These are phyloP conservation scores for Pantherophis vulpinus DNA, from an alignment of 2,797 vertebrate genomes.

Conservation along the genomic window DNA sequence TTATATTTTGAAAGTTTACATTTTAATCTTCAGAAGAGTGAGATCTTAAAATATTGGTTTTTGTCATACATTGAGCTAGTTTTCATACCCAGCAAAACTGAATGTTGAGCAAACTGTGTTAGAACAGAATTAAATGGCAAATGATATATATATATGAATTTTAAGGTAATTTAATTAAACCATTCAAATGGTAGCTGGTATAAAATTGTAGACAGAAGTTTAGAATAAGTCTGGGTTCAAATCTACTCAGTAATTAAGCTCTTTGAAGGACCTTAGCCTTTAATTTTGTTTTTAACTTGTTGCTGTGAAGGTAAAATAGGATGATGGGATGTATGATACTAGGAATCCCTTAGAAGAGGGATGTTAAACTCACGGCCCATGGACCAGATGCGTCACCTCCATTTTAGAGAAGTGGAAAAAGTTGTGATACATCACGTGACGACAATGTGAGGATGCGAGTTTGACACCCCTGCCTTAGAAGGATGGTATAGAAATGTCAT, in stretches of 20 bases:
- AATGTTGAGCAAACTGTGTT: background rate
- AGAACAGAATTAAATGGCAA: background rate
- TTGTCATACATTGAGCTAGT: background rate
- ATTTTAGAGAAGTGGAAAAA: too few relatives aligned
- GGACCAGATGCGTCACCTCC: too few relatives aligned
- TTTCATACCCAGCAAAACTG: background rate
- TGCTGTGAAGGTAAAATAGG: background rate
- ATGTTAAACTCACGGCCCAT: too few relatives aligned
- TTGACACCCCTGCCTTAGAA: background rate
- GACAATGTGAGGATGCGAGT: too few relatives aligned
- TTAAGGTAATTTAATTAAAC: background rate
- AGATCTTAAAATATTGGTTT: accelerated
- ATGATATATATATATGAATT: background rate
- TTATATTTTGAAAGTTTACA: slow-evolving; percentile 11
- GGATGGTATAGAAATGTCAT: background rate
- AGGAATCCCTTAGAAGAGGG: background rate
- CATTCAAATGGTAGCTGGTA: background rate
- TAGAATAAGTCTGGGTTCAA: background rate
- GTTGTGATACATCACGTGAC: too few relatives aligned
- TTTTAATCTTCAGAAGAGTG: background rate
- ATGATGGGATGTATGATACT: background rate
- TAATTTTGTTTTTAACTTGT: background rate
- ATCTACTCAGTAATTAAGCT: background rate
- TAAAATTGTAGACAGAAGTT: background rate
- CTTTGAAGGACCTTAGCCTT: background rate